Evolutionary conservation across 1,140 invertebrate genomes (phyloP).

Genomic region (Megathymus violae): DNA sequence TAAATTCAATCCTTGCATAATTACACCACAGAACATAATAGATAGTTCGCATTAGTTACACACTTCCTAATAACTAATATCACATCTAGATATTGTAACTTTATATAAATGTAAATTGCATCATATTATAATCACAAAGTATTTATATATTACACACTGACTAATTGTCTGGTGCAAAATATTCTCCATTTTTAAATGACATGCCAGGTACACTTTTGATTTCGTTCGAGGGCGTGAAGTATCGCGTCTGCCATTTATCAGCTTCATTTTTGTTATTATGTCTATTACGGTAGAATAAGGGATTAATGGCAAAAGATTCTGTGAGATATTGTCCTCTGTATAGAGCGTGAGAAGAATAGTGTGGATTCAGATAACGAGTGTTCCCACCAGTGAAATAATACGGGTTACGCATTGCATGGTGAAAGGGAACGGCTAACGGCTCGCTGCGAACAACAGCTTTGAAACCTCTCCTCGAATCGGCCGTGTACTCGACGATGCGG

Average conservation of each 20-base stretch:
- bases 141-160: not conserved
- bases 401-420: not conserved
- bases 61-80: constrained; percentile 37
- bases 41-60: constrained; percentile 4
- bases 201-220: constrained; percentile 23
- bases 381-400: constrained; percentile 11
- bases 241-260: constrained; percentile 17
- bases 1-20: not conserved
- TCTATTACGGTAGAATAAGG: not conserved
- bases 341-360: constrained; percentile 11
- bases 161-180: constrained; percentile 46
- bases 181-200: constrained; percentile 43
- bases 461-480: constrained; percentile 88
- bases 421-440: constrained; percentile 34
- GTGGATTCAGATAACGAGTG: constrained; percentile 9
- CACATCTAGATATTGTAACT: constrained; percentile 21
- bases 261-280: constrained; percentile 2
- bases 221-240: constrained; percentile 46
- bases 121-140: not conserved
- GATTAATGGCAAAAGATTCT: not conserved
- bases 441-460: constrained; percentile 86
- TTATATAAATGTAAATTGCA: not conserved
- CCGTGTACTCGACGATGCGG: constrained; percentile 89
- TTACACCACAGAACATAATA: constrained; percentile 4
- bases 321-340: constrained; percentile 6